Conservation (phyloP, 1,140 invertebrate species). For the Drosophila orena region DNA sequence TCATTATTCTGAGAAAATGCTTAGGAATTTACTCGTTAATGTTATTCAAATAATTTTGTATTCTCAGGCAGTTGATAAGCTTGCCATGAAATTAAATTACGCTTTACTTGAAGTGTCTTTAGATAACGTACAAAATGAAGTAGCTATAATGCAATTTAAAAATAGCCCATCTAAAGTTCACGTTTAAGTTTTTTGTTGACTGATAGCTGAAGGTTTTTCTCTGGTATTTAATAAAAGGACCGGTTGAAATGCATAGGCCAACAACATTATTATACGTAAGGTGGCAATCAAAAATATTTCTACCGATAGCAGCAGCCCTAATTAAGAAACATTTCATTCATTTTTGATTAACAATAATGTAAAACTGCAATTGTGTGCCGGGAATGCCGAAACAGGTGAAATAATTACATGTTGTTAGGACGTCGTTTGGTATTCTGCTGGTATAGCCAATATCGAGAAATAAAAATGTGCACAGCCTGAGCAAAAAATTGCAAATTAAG, state of each 20-base stretch:
- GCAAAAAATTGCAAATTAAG: constrained; percentile 42
- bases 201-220: background rate
- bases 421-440: constrained; percentile 2
- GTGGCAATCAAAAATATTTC: constrained; percentile 16
- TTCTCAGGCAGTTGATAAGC: constrained; percentile 2
- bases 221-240: background rate
- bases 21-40: constrained; percentile 35
- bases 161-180: background rate
- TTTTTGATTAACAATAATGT: constrained; percentile 49
- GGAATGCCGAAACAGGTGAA: constrained; percentile 48
- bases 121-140: background rate
- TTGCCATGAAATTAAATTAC: background rate
- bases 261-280: constrained; percentile 20
- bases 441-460: constrained; percentile 2
- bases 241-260: no score
- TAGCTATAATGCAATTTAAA: background rate
- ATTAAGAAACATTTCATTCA: constrained; percentile 65
- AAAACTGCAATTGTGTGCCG: constrained; percentile 50
- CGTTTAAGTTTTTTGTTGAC: background rate
- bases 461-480: constrained; percentile 3
- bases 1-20: constrained; percentile 7
- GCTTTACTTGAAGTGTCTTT: background rate
- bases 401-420: constrained; percentile 47
- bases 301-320: background rate
- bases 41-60: constrained; percentile 10